Evolutionary conservation across 2,113 vertebrate genomes (phyloP).

Genomic region (Lycaon pictus): DNA sequence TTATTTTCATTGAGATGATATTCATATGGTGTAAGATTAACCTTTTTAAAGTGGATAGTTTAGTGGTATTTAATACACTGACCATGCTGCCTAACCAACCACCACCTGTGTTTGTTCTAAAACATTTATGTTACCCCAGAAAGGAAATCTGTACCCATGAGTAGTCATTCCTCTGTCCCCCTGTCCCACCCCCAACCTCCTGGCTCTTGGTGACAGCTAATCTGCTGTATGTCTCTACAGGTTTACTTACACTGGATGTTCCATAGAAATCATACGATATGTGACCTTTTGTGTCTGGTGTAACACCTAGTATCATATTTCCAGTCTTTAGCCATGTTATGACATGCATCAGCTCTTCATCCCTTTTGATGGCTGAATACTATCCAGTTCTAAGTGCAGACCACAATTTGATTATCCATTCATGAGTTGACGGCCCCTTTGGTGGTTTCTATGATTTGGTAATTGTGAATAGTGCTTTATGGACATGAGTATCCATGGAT

Average conservation of each 20-base stretch:
- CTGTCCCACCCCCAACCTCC: fast-evolving
- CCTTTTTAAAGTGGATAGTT: background rate
- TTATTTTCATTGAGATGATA: background rate
- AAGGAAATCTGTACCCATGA: background rate
- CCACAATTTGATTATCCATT: background rate
- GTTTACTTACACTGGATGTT: background rate
- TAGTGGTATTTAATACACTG: background rate
- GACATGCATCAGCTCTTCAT: fast-evolving
- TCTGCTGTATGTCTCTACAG: background rate
- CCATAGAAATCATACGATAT: fast-evolving
- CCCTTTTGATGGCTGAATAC: background rate
- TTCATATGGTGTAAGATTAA: background rate
- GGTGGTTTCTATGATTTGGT: background rate
- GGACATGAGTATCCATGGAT: fast-evolving
- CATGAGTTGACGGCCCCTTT: background rate
- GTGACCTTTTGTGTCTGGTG: background rate
- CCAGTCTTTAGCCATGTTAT: background rate
- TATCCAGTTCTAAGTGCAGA: background rate
- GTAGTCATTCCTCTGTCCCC: too few species aligned
- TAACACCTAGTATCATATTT: background rate
- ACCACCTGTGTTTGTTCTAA: fast-evolving
- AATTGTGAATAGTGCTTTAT: background rate
- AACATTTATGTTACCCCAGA: background rate
- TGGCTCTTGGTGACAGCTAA: background rate
- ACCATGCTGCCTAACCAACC: fast-evolving